Evolutionary conservation across 2,113 vertebrate genomes (phyloP), one percentile per base, ranked within the genome.

Genomic region (Oncorhynchus mykiss): DNA sequence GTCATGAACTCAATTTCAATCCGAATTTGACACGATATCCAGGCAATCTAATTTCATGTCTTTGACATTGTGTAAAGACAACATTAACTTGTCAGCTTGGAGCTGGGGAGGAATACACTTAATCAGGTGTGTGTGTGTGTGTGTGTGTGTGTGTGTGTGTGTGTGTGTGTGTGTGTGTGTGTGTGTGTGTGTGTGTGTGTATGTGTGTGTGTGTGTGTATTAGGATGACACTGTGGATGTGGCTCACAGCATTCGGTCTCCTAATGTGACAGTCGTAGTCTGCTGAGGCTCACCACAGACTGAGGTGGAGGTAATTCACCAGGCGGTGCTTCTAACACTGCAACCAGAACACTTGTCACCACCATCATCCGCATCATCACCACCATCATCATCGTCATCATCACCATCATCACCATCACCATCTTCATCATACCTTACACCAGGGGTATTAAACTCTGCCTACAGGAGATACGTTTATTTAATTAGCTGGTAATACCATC

Each of bases 81-180:
- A 85, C 82, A 78, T 91, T 86, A 88, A 87, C 74, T 74, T 83
- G 86, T 88, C 85, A 82, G 77, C 83, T 86, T 62, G 78, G 76
- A 78, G 77, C 83, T 86, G 49, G 78, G 76, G 77, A 64, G 65
- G 72, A 78, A 77, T 81, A 67, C 71, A 60, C 24, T 54, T 60
- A 22, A 22, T 34, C 27, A 54, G 67, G 77, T 74, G 60, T 69
- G 67, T 34, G 48, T 49, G 49, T 14, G 71, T 90, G 89, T 88
- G 88, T 45, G 31, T 4, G 49, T 51, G 71, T 34, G 71, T 72
- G 34, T n/a, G 29, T 22, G 71, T 89, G 89, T 88, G 88, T 39
- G 48, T 34, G 27, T 34, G 54, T 45, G 20, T 69, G 3, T 48
- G 24, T 13, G 7, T 27, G 24, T 66, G 25, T 27, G 24, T 66